Conservation (phyloP, 2,888 invertebrate genomes). For the Dendrolimus houi region DNA sequence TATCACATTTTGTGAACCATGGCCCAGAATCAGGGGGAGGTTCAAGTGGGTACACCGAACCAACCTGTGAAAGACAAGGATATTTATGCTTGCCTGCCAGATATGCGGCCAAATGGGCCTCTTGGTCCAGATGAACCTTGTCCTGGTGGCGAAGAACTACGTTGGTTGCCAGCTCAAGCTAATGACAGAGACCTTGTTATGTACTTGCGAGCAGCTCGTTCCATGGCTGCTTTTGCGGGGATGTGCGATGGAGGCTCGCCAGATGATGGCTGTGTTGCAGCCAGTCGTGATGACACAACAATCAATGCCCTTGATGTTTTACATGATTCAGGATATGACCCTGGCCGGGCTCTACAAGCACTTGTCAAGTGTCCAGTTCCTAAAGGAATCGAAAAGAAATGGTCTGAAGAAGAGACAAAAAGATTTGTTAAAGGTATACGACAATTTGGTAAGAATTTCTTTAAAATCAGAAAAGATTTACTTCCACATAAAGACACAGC, state of each 20-base stretch:
- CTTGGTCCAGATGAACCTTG: slow-evolving; percentile 63
- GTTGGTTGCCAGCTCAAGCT: slow-evolving; percentile 96
- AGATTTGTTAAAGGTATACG: slow-evolving; percentile 98
- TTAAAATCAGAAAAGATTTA: slow-evolving; percentile 96
- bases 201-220: slow-evolving; percentile 97
- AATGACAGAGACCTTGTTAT: slow-evolving; percentile 96
- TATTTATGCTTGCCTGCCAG: slow-evolving; percentile 74
- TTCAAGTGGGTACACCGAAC: slow-evolving; percentile 70
- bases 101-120: slow-evolving; percentile 70
- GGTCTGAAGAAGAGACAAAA: slow-evolving; percentile 98
- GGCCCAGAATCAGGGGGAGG: slow-evolving; percentile 74
- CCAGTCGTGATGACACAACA: slow-evolving; percentile 97
- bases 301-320: slow-evolving; percentile 97
- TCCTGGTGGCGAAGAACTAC: slow-evolving; percentile 87
- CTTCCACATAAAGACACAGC: slow-evolving; percentile 98
- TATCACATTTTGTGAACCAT: slow-evolving; percentile 54
- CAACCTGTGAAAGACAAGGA: slow-evolving; percentile 72
- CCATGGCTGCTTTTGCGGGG: slow-evolving; percentile 98
- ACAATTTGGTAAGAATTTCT: slow-evolving; percentile 99
- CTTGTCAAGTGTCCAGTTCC: slow-evolving; percentile 98
- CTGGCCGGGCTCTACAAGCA: slow-evolving; percentile 96
- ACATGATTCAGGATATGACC: slow-evolving; percentile 97
- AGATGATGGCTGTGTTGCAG: slow-evolving; percentile 97
- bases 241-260: slow-evolving; percentile 99
- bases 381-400: slow-evolving; percentile 97